These are phyloP conservation scores for Zhuqinia jingwanae DNA, from an alignment of 2,888 invertebrate genomes.

Conservation along the genomic window DNA sequence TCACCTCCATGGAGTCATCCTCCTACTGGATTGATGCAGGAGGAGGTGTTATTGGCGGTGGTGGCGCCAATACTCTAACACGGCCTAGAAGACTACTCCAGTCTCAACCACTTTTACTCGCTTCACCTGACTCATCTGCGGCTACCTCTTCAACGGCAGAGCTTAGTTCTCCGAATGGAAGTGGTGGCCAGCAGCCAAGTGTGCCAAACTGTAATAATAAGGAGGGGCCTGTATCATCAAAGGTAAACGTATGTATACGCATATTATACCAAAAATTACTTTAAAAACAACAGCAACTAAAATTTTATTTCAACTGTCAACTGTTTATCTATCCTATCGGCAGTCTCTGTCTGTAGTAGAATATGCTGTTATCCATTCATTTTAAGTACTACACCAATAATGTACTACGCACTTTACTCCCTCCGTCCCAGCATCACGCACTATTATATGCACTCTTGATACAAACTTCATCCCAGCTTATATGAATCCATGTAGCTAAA, in stretches of 20 bases:
- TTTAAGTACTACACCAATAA: background rate
- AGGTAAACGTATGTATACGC: no score
- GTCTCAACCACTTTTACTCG: constrained; percentile 57
- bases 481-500: no score
- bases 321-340: no score
- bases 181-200: constrained; percentile 47
- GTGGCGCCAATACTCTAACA: constrained; percentile 12
- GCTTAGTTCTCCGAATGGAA: constrained; percentile 64
- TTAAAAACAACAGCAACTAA: no score
- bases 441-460: background rate
- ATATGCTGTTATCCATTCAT: background rate
- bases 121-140: constrained; percentile 62
- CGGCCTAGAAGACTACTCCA: constrained; percentile 59
- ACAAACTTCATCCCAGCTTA: no score
- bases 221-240: constrained; percentile 47
- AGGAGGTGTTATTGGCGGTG: constrained; percentile 24
- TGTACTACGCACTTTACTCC: background rate
- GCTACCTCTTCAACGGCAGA: constrained; percentile 64
- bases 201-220: constrained; percentile 57
- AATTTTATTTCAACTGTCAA: no score
- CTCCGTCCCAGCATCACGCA: no score
- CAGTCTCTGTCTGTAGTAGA: no score
- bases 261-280: no score
- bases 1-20: constrained; percentile 67
- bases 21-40: constrained; percentile 62